Evolutionary conservation across 2,797 vertebrate genomes (phyloP).

Genomic region (Notoglanidium macrostoma): DNA sequence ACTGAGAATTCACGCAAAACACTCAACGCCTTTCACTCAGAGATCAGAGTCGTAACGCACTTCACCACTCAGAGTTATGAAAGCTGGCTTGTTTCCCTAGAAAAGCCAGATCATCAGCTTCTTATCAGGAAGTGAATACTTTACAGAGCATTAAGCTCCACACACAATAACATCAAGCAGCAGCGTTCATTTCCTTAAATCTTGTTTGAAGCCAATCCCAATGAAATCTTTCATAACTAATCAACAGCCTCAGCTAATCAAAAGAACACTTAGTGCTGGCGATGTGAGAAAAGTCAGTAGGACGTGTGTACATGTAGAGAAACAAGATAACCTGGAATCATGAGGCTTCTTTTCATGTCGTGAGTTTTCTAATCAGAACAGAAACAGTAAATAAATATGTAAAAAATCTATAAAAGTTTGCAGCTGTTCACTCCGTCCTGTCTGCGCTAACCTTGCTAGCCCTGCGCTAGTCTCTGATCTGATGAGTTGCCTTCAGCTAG

Average conservation of each 20-base stretch:
- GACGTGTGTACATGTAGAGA: neutral
- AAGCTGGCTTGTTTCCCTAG: neutral
- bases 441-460: no score
- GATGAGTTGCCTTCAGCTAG: neutral
- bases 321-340: neutral
- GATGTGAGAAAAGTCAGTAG: neutral
- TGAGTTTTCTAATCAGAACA: neutral
- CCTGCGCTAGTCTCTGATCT: neutral
- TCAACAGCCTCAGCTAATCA: neutral
- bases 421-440: neutral
- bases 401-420: neutral
- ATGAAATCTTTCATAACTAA: neutral
- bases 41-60: no score
- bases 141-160: neutral
- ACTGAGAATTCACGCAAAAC: neutral
- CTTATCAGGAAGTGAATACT: neutral
- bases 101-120: constrained; percentile 2
- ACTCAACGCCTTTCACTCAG: neutral
- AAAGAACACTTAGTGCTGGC: neutral
- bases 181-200: neutral
- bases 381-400: neutral
- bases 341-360: neutral
- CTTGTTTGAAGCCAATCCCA: no score
- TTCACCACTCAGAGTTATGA: neutral
- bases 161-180: neutral